phyloP scores from a whole-genome alignment of 2,888 invertebrate genomes.

The Himalopsyche kuldschensis region DNA sequence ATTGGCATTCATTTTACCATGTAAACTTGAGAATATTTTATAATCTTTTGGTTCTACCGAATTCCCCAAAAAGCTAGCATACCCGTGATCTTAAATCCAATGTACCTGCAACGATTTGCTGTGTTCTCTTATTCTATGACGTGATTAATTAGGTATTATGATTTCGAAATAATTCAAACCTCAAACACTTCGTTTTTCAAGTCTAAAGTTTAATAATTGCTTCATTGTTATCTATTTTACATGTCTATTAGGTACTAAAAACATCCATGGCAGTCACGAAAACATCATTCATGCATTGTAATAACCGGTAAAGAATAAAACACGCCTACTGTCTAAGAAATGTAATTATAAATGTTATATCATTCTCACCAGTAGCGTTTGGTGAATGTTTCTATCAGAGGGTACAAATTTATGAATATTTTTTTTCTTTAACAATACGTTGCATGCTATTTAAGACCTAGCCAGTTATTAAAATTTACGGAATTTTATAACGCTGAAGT shows the following conservation, averaged over 20 bases:
- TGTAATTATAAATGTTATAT: not conserved
- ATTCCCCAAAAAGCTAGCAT: no score
- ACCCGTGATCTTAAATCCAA: no score
- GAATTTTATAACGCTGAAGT: no score
- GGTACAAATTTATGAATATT: no score
- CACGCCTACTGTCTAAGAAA: not conserved
- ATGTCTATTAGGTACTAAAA: constrained; percentile 1
- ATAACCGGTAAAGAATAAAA: not conserved
- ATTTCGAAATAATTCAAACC: not conserved
- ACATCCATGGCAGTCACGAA: not conserved
- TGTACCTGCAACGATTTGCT: not conserved
- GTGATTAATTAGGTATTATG: not conserved
- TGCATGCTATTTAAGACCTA: no score
- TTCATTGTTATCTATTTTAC: constrained; percentile 6
- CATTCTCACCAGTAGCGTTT: not conserved
- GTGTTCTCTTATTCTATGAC: not conserved
- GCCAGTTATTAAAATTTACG: no score
- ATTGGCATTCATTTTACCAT: no score
- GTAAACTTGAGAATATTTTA: no score
- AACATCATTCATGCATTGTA: not conserved
- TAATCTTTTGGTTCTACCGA: no score
- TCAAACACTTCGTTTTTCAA: not conserved
- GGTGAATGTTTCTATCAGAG: not conserved
- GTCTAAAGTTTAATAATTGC: not conserved
- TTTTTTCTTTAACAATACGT: no score